These are phyloP conservation scores for Aplocera efformata DNA, from an alignment of 2,888 invertebrate genomes.

Conservation along the genomic window DNA sequence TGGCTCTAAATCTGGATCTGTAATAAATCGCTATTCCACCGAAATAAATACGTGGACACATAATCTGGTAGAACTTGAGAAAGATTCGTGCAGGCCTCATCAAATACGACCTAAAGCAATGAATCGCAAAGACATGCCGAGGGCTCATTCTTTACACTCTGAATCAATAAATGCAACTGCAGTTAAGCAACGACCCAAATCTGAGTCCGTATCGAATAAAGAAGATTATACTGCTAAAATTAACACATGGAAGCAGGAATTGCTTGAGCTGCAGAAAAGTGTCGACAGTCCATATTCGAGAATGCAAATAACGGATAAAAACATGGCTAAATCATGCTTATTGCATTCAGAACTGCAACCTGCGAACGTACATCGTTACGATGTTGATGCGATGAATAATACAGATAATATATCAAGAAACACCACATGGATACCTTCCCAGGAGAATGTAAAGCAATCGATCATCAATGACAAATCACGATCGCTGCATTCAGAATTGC, in stretches of 20 bases:
- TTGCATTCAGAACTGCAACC: constrained; percentile 5
- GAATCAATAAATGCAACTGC: constrained; percentile 1
- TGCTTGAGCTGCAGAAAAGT: constrained; percentile 9
- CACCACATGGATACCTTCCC: not conserved
- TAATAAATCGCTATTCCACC: not conserved
- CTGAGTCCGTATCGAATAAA: constrained; percentile 3
- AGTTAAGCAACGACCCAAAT: not conserved
- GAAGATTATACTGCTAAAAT: constrained; percentile 3
- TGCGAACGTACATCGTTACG: not conserved
- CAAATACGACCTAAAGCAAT: no score
- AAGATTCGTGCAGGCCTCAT: no score
- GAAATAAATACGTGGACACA: constrained; percentile 6
- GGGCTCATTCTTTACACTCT: not conserved
- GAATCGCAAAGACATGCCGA: not conserved
- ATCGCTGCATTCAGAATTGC: no score
- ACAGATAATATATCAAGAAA: not conserved
- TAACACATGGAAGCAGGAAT: constrained; percentile 10
- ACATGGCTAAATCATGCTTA: constrained; percentile 4
- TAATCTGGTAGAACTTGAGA: not conserved
- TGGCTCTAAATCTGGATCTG: not conserved
- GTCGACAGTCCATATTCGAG: constrained; percentile 7
- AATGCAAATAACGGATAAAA: not conserved
- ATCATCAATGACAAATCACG: no score
- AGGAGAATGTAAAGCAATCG: no score
- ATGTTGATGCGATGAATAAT: not conserved